Evolutionary conservation across 2,888 invertebrate species (phyloP).

Genomic region (Rambutsinella grinnellia): DNA sequence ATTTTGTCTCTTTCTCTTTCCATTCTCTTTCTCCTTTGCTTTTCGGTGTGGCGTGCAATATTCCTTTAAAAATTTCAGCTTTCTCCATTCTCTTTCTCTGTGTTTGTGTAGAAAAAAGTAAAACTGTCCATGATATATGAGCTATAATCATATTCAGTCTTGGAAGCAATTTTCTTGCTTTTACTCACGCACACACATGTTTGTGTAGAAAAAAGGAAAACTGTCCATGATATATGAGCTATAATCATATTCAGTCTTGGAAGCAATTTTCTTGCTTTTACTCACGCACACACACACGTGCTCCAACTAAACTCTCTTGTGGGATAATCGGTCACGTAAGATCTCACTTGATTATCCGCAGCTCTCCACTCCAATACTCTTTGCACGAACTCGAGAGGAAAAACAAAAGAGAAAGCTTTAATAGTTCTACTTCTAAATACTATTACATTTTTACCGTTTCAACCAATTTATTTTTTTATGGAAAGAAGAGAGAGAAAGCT

Average conservation of each 20-base stretch:
- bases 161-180: constrained; percentile 1
- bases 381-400: not conserved
- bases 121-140: not conserved
- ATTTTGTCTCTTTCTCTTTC: not conserved
- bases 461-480: no score
- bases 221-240: not conserved
- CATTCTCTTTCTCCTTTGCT: no score
- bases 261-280: not conserved
- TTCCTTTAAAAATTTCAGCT: no score
- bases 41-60: no score
- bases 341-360: not conserved
- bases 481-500: no score
- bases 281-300: constrained; percentile 12
- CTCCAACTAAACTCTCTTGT: not conserved
- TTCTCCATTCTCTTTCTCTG: no score
- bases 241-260: not conserved
- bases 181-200: constrained; percentile 1
- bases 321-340: not conserved
- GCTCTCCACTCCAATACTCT: not conserved
- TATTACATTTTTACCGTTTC: no score
- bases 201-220: not conserved
- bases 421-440: not conserved
- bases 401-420: not conserved
- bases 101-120: not conserved
- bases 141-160: not conserved